Base-by-base conservation (phyloP, 2,888 invertebrate genomes). In the Coelopa pilipes region DNA sequence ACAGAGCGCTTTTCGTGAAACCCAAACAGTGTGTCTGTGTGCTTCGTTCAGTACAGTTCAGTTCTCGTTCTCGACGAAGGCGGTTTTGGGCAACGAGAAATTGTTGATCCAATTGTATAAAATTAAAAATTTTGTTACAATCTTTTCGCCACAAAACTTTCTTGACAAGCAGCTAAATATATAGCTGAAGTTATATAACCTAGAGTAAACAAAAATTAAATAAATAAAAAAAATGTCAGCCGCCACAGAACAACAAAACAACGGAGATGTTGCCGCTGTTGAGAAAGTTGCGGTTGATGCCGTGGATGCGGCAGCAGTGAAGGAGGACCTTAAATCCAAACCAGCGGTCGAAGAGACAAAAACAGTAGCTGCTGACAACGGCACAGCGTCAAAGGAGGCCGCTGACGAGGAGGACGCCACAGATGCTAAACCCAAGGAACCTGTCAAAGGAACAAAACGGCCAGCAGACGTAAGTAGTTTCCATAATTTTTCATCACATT, bases 381-480 rank as follows among this genome's bases (percentile, higher is more conserved):
- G 85, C 72, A 85, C 83, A 76, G 83, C 83, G 77, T 75, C 78
- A 74, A 81, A 82, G 78, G 81, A 81, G 63, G 80, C 81, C 76
- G 78, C 74, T 55, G 79, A 80, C 70, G 85, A 82, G 62, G 79
- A 78, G 72, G 83, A 81, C 77, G 80, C 79, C 68, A 79, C 78
- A 63, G 83, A 80, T 73, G 83, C 82, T 69, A 83, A 80, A 62
- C 80, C 81, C 76, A 73, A 91, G 84, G 88, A 91, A 81, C 92
- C 93, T 89, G 89, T 92, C 80, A 93, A 94, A 90, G 93, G 92
- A 88, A 92, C 92, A 88, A 94, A 94, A 89, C 91, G 94, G 90
- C 91, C 93, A 89, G 92, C 93, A 82, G 93, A 94, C 90, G 93
- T 94, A 88, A 92, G 93, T 91, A 50, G 7, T 7, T 34, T 34